A percentile compares a stretch with the other conserved stretches of the same genome.
Evolutionary conservation across 2,888 invertebrate species (phyloP).

Genomic region (Hylaea fasciaria): DNA sequence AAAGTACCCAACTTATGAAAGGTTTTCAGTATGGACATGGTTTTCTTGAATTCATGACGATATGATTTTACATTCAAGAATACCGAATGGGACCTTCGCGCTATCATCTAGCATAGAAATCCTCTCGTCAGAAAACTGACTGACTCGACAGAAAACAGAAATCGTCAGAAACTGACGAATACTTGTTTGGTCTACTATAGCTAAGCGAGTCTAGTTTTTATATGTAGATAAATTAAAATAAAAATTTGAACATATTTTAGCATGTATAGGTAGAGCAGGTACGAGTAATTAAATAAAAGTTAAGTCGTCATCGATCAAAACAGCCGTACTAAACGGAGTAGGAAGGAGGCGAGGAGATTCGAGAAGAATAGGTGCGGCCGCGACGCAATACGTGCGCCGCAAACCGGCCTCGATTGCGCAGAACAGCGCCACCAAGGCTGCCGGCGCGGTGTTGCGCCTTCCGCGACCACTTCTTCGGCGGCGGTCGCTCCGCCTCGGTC

Average conservation of each 20-base stretch:
- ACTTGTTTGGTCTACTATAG: neutral
- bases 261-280: conserved; percentile 6
- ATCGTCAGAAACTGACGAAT: neutral
- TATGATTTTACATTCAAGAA: neutral
- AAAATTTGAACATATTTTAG: conserved; percentile 36
- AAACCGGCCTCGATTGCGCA: conserved; percentile 83
- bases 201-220: conserved; percentile 30
- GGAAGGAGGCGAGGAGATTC: conserved; percentile 58
- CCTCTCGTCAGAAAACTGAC: no score
- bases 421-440: conserved; percentile 82
- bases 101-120: no score
- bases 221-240: conserved; percentile 33
- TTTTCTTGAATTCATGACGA: neutral
- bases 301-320: conserved; percentile 61
- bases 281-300: conserved; percentile 31
- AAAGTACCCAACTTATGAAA: neutral
- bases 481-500: conserved; percentile 63
- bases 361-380: conserved; percentile 73
- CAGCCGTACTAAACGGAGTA: conserved; percentile 56
- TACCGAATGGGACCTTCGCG: no score
- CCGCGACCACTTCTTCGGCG: conserved; percentile 79
- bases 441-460: conserved; percentile 75
- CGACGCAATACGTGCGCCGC: conserved; percentile 72
- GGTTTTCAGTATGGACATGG: no score
- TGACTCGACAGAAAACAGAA: no score